A percentile compares a stretch with the other conserved stretches of the same genome.
Evolutionary conservation across 2,888 invertebrate genomes (phyloP).

Genomic region (Didymodactylos carnosus): DNA sequence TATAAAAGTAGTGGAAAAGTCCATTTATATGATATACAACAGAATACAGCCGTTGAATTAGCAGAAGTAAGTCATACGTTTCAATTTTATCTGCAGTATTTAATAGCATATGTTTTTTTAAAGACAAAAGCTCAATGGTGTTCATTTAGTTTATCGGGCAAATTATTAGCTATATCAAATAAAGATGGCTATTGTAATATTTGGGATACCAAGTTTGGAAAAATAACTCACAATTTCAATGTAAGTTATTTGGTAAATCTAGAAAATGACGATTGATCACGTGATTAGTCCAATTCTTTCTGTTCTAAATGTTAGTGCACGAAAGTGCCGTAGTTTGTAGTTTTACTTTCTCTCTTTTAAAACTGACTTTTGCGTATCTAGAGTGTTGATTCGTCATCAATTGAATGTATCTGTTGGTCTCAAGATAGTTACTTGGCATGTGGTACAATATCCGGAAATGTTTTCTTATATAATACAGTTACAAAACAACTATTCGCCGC

Average conservation of each 20-base stretch:
- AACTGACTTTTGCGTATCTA: neutral
- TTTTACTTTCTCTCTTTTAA: too few species aligned
- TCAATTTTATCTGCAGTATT: neutral
- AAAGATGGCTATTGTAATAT: neutral
- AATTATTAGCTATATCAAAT: neutral
- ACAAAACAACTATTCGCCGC: neutral
- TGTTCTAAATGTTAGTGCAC: too few species aligned
- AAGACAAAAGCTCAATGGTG: neutral
- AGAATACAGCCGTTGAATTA: neutral
- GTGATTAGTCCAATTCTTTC: too few species aligned
- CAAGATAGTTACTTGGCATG: neutral
- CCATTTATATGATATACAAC: neutral
- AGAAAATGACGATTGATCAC: too few species aligned
- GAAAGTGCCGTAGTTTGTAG: too few species aligned
- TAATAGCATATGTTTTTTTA: neutral
- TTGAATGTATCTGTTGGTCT: neutral
- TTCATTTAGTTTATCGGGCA: neutral
- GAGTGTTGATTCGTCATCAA: neutral
- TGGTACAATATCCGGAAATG: neutral
- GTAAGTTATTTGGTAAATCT: too few species aligned
- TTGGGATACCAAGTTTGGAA: neutral
- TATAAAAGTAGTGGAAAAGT: neutral
- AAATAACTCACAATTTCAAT: neutral
- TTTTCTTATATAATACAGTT: neutral
- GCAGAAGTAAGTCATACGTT: neutral